A percentile compares a stretch with the other conserved stretches of the same genome.
phyloP scores from a whole-genome alignment of 2,888 invertebrate species.

The Dryobotodes eremita region DNA sequence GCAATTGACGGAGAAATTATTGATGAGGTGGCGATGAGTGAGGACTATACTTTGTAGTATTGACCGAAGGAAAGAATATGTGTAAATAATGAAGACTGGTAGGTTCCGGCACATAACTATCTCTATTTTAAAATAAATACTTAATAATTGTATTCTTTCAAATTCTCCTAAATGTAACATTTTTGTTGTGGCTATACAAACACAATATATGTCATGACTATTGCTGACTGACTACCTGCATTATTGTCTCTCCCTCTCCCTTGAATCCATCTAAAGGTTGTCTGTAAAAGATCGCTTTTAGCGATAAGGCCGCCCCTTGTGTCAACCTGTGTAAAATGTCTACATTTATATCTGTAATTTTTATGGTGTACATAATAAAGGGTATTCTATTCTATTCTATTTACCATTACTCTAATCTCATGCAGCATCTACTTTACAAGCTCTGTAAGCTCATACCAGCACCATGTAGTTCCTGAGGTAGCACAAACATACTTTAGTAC shows the following conservation, averaged over 20 bases:
- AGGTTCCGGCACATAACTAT: not conserved
- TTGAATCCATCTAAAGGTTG: no score
- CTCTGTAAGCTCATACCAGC: no score
- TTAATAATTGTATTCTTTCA: not conserved
- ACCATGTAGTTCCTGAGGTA: no score
- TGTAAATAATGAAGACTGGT: not conserved
- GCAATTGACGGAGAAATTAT: not conserved
- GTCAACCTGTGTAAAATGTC: no score
- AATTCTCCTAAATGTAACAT: not conserved
- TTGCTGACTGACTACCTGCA: no score
- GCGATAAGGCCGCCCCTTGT: no score
- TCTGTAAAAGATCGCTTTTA: no score
- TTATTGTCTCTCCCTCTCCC: no score
- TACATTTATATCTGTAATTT: no score
- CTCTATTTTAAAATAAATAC: not conserved
- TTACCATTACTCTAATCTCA: not conserved
- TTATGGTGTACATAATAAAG: no score
- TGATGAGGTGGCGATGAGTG: not conserved
- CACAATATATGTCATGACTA: not conserved
- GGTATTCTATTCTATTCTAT: no score
- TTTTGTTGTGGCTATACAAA: not conserved
- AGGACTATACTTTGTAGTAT: not conserved
- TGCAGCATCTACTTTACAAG: not conserved
- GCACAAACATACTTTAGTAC: no score
- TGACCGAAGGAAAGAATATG: not conserved